Evolutionary conservation across 2,888 invertebrate species (phyloP), one percentile per base, ranked within the genome.

Genomic region (Trichogramma dendrolimi): DNA sequence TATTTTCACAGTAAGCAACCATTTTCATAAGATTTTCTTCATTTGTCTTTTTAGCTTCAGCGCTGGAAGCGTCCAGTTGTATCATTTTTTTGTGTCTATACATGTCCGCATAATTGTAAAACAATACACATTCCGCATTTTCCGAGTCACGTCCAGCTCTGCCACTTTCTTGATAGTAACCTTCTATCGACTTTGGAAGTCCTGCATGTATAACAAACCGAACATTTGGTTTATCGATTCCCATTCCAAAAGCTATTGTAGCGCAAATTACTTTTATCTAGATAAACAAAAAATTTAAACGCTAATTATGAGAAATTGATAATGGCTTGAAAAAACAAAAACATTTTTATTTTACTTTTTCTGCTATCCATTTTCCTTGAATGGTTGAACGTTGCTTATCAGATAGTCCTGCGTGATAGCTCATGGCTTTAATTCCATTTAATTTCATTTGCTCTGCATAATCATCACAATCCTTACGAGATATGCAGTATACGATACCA

Each of bases 241-340:
- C 98, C 98, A 98, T 98, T 41, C 95, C 95, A 82, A 98, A 99
- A 1, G 98, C 98, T 71, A 98, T 92, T 0, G 98, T 99, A 1
- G 98, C 98, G 73, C 96, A 96, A 56, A 98, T 92, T 44, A 89
- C 84, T 82, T 85, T 72, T 41, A 75, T 67, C 73, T 76, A 64
- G 5, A 48, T 27, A 59, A 67, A 6, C 46, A 10, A 53, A 38
- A 11, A 10, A 11, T 38, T 42, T 14, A 41, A 3, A 11, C 6
- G 41, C 42, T 58, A 44, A 10, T 58, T 50, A 10, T 52, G 6
- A 46, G 2, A 46, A 46, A 46, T 8, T 27, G 27, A 27, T 27
- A 27, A 27, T 27, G 2, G 27, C 27, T 27, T 27, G 27, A 27
- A 27, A n/a, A 46, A 46, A 10, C n/a, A 46, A 10, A 10, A 46